Evolutionary conservation across 2,113 vertebrate genomes (phyloP), one percentile per base, ranked within the genome.

Genomic region (Myodes glareolus): DNA sequence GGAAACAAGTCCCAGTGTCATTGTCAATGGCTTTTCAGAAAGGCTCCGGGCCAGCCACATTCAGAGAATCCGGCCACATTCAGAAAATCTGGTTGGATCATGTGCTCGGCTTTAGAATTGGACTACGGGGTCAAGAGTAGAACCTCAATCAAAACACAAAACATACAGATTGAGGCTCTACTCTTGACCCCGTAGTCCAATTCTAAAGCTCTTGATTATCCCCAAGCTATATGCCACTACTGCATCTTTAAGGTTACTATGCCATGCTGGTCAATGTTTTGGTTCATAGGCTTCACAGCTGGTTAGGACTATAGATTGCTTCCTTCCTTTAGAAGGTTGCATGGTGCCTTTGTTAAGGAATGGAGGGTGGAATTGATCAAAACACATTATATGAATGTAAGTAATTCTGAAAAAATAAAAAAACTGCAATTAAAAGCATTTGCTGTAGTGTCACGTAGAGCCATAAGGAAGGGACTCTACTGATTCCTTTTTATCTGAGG

Each of bases 401-500:
- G 36, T 61, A 82, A n/a, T 61, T 82, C 55, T 61, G 3, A 27
- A 82, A 55, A 61, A 61, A 58, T 58, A 58, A 27, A 58, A 27
- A 82, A 80, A 58, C 7, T 2, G 0, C n/a, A 36, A 58, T 14
- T 82, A 39, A 61, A 81, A 61, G 3, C 12, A 39, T 82, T 42
- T 61, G 3, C 55, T 82, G 1, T 85, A 10, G 29, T 73, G 23
- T 0, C 0, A 85, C 8, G 21, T 58, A 58, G 58, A 58, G 6
- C 58, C 19, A 58, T 65, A 21, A 67, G 9, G 45, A 2, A 50
- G 23, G 23, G 25, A 5, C 0, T 0, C 23, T 68, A 5, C 12
- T 81, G 33, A 82, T 39, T 58, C 3, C 2, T 80, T 89, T 19
- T 77, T 85, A 19, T 21, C 31, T 70, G 14, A 23, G 3, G 50